A percentile compares a stretch with the other conserved stretches of the same genome.
Evolutionary conservation across 2,888 invertebrate species (phyloP).

Genomic region (Athalia cordata): DNA sequence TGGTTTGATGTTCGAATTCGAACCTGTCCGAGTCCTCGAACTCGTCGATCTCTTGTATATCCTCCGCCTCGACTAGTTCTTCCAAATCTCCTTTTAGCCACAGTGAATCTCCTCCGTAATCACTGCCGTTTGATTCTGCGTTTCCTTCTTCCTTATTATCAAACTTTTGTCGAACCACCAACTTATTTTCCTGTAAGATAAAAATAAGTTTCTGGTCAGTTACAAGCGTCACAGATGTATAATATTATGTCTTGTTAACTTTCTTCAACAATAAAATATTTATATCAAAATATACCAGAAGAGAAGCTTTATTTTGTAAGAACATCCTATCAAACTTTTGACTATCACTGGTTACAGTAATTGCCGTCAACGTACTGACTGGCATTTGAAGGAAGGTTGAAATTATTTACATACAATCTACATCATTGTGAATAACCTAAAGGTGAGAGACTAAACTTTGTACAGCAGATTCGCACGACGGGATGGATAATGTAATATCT

Average conservation of each 20-base stretch:
- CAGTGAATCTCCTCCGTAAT: conserved; percentile 55
- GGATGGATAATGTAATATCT: not conserved
- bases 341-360: no score
- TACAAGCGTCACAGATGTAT: not conserved
- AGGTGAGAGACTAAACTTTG: not conserved
- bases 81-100: conserved; percentile 59
- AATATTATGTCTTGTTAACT: conserved; percentile 6
- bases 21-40: conserved; percentile 57
- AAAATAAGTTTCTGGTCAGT: conserved; percentile 20
- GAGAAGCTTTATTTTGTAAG: no score
- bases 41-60: conserved; percentile 57
- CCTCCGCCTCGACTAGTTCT: conserved; percentile 58
- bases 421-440: no score
- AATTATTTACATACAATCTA: no score
- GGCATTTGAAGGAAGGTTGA: no score
- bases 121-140: conserved; percentile 47
- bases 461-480: not conserved
- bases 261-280: not conserved
- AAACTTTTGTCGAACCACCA: conserved; percentile 50
- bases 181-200: conserved; percentile 53
- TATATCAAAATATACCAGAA: not conserved
- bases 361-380: no score
- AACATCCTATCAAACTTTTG: no score
- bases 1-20: conserved; percentile 55
- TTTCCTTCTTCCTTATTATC: conserved; percentile 47